Base-by-base conservation (phyloP, 1,140 invertebrate genomes). In the Proales similis region DNA sequence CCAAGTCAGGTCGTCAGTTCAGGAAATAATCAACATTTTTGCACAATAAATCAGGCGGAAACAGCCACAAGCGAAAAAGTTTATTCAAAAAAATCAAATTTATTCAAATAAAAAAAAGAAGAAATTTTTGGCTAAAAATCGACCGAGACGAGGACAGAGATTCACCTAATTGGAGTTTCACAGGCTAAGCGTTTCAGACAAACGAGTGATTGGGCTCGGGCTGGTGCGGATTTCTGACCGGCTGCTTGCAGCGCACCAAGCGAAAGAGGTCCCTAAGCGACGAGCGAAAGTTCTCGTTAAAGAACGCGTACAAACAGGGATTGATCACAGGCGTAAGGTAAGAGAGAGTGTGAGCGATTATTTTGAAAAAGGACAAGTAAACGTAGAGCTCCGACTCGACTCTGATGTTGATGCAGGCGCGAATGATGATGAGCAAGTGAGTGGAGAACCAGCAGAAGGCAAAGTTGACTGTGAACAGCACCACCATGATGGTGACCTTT, bases 401-500 rank as follows among this genome's bases (percentile, higher is more conserved):
- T 57, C 36, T n/a, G 14, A n/a, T n/a, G n/a, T 24, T 4, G 45
- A n/a, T 19, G 20, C 26, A 29, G 22, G 24, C 32, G 11, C 48
- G 14, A 62, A 45, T n/a, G 9, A 62, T 46, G 14, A 62, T 47
- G 19, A 62, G 36, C 11, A 62, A 46, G 26, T 62, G 57, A 14
- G 57, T 46, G 14, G 57, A 45, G 24, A 62, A 45, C 57, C 57
- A 62, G 14, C 57, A 62, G 17, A 62, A 36, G 42, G 30, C 57
- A 33, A 62, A 62, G 26, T 46, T 46, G 36, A 47, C 30, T 11
- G 57, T 62, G 6, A 62, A 42, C 3, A 62, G 30, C 6, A 45
- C 57, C 1, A 62, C 57, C 57, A 62, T 62, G n/a, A 20, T 46
- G 3, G 57, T 62, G 2, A 62, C 57, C 32, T 57, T 57, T 57